A percentile compares a stretch with the other conserved stretches of the same genome.
phyloP scores from a whole-genome alignment of 2,797 vertebrate species.

The Cheirogaleus major region DNA sequence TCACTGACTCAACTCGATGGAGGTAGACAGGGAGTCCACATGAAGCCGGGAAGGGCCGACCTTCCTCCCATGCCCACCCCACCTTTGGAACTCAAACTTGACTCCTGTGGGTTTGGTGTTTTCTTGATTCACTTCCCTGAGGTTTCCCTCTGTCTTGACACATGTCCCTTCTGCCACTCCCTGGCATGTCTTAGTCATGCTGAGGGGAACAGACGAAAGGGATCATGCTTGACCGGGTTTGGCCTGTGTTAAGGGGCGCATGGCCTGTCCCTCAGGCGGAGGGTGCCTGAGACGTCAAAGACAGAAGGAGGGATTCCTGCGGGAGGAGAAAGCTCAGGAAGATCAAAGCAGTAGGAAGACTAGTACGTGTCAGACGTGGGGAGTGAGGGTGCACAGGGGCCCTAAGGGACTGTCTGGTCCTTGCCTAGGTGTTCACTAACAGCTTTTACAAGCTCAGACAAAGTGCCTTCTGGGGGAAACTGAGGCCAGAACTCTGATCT shows the following conservation, averaged over 20 bases:
- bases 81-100: too few species aligned
- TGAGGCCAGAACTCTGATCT: not conserved
- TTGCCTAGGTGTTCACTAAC: not conserved
- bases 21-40: not conserved
- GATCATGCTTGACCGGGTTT: not conserved
- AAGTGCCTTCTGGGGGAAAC: not conserved
- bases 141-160: not conserved
- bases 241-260: not conserved
- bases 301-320: not conserved
- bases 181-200: not conserved
- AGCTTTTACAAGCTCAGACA: not conserved
- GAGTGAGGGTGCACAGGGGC: not conserved
- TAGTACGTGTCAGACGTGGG: not conserved
- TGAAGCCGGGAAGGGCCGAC: fast-evolving
- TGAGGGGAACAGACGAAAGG: not conserved
- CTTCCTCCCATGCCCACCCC: not conserved
- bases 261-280: not conserved
- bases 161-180: not conserved
- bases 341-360: not conserved
- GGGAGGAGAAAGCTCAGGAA: not conserved
- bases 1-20: not conserved
- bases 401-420: not conserved
- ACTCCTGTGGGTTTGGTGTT: too few species aligned
- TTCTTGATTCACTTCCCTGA: too few species aligned
- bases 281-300: not conserved